Evolutionary conservation across 2,888 invertebrate genomes (phyloP), one percentile per base, ranked within the genome.

Genomic region (Trachelus iudaicus): DNA sequence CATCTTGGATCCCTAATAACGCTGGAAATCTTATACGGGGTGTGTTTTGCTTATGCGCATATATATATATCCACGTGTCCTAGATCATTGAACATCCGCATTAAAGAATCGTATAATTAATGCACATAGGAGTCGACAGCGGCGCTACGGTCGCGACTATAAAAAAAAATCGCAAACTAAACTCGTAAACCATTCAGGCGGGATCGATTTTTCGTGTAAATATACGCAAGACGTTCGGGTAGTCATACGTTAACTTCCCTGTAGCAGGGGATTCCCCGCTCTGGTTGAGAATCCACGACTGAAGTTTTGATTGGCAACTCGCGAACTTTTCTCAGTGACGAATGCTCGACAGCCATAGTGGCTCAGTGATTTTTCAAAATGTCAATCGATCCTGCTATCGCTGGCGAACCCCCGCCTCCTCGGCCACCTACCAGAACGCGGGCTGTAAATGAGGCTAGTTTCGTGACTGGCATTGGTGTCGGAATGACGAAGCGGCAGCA

Each of bases 401-500:
- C 56, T 56, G 23, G 23, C 9, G 23, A 56, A 23, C 40, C 69
- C n/a, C 69, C 33, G n/a, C 3, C 30, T n/a, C 69, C 30, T 3
- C 71, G 23, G 13, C 71, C 23, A 30, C 71, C 71, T 6, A n/a
- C 9, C 15, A 23, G 56, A 56, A 56, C 56, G 15, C 40, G 40
- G 15, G 6, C 15, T 56, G 56, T 9, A 56, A 56, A 56, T 23
- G 56, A 56, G 56, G 56, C 56, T 56, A 56, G 56, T 56, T 56
- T 56, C 56, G 56, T 56, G 56, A 56, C 23, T 56, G 56, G 56
- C 56, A 56, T 56, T 34, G 80, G 79, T 76, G 79, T 79, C 79
- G 80, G 12, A 69, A 68, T 75, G 85, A 86, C 84, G 85, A 85
- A 83, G 84, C 84, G 85, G 83, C 86, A 87, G 89, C 89, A 90